These are phyloP conservation scores for Girardinus metallicus DNA, from an alignment of 2,797 vertebrate species.

Conservation along the genomic window DNA sequence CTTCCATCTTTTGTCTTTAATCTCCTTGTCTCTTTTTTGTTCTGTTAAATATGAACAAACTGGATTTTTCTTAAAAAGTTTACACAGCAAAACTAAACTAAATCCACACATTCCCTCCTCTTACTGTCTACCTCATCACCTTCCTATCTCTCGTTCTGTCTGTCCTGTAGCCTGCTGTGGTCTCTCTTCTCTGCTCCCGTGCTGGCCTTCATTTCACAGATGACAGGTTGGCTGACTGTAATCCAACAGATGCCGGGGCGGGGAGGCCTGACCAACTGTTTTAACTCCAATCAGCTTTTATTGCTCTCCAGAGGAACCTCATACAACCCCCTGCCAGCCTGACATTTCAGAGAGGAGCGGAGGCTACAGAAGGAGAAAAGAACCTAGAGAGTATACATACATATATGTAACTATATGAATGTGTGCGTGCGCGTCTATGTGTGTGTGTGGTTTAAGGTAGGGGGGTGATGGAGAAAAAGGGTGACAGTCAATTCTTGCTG, in stretches of 20 bases:
- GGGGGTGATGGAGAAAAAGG: constrained; percentile 43
- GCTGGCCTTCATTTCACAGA: constrained; percentile 80
- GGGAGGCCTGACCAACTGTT: constrained; percentile 74
- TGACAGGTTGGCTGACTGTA: constrained; percentile 76
- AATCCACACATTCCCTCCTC: constrained; percentile 10
- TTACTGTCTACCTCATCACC: constrained; percentile 10
- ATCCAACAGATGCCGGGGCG: constrained; percentile 76
- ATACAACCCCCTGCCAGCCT: constrained; percentile 55
- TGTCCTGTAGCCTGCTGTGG: constrained; percentile 52
- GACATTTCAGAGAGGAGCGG: constrained; percentile 59
- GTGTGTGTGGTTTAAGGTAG: constrained; percentile 37
- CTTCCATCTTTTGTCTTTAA: constrained; percentile 8
- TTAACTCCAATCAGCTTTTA: constrained; percentile 83
- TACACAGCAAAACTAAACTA: constrained; percentile 24
- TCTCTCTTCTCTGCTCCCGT: constrained; percentile 63
- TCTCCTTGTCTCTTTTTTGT: constrained; percentile 7
- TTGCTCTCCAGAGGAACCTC: constrained; percentile 73
- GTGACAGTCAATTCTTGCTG: constrained; percentile 62
- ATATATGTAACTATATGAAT: constrained; percentile 14
- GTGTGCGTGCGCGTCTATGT: constrained; percentile 10
- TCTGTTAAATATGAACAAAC: constrained; percentile 5
- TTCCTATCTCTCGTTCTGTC: constrained; percentile 29
- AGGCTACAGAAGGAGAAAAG: constrained; percentile 23
- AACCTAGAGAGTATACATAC: constrained; percentile 19
- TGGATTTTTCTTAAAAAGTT: constrained; percentile 8